Base-by-base conservation (phyloP, 2,888 invertebrate genomes). In the Cephus sareptanus region DNA sequence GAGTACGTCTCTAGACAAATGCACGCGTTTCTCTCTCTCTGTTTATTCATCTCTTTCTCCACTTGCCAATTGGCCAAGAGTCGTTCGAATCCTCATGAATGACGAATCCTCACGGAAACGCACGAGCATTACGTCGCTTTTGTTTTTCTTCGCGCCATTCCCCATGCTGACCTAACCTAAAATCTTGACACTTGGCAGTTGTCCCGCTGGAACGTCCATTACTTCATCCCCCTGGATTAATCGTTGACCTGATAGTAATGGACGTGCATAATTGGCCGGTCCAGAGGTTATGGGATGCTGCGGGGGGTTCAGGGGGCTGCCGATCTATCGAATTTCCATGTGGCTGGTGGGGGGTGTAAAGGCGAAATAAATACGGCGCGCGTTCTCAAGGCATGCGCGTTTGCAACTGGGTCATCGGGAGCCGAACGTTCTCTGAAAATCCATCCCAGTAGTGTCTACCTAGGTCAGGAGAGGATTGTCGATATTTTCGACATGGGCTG, bases 401-500 rank as follows among this genome's bases (percentile, higher is more conserved):
- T 91, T 77, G 83, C 85, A 91, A 89, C 89, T 91, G 87, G 91
- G 91, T 91, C 91, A 91, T 83, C 83, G 83, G 79, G 80, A 68
- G 68, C 40, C 73, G 68, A 69, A 83, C 81, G 84, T 80, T 76
- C 79, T 83, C 86, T 84, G 86, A 86, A 87, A 87, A 88, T 87
- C 88, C 86, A 87, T 87, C 86, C 86, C 85, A 83, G 86, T 84
- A 74, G 79, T 75, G 83, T 83, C 83, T 85, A 82, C 86, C 85
- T 86, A 86, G 86, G 87, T 88, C 88, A 88, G 83, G 84, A 82
- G 83, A 84, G 85, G 83, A 84, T 82, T 31, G 34, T 40, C 74
- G 37, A 76, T 68, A 30, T 74, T 73, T 77, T 81, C 78, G 85
- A 79, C 83, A 94, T 94, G 94, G 94, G 94, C 85, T 94, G 94